A percentile compares a stretch with the other conserved stretches of the same genome.
Evolutionary conservation across 2,797 vertebrate species (phyloP).

Genomic region (Lacerta bilineata): DNA sequence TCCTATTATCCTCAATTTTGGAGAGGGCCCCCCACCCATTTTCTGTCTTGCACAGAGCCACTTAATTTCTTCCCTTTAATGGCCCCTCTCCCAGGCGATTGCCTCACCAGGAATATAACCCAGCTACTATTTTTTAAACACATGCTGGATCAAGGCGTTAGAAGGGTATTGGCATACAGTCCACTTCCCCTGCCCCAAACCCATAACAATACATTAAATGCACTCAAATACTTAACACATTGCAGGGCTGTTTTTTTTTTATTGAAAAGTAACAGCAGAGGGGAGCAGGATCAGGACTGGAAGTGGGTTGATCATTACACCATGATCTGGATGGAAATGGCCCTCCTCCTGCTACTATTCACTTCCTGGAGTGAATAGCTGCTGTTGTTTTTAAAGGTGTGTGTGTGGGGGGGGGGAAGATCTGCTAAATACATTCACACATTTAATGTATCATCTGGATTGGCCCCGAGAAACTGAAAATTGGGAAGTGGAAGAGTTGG

Average conservation of each 20-base stretch:
- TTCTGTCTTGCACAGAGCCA: no score
- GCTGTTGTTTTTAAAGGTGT: background rate
- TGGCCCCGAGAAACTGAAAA: background rate
- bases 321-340: background rate
- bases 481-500: background rate
- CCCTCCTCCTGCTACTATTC: background rate
- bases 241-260: background rate
- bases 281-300: background rate
- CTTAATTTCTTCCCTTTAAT: no score
- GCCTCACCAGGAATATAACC: no score
- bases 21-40: no score
- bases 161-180: no score
- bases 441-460: background rate
- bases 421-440: background rate
- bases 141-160: no score
- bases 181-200: no score
- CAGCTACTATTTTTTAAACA: no score
- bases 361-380: background rate
- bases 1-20: no score
- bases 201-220: background rate
- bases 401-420: no score
- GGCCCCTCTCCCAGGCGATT: no score
- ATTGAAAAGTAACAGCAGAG: background rate
- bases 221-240: background rate
- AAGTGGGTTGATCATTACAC: background rate